Evolutionary conservation across 2,888 invertebrate species (phyloP), one percentile per base, ranked within the genome.

Genomic region (Polylopha cassiicola): DNA sequence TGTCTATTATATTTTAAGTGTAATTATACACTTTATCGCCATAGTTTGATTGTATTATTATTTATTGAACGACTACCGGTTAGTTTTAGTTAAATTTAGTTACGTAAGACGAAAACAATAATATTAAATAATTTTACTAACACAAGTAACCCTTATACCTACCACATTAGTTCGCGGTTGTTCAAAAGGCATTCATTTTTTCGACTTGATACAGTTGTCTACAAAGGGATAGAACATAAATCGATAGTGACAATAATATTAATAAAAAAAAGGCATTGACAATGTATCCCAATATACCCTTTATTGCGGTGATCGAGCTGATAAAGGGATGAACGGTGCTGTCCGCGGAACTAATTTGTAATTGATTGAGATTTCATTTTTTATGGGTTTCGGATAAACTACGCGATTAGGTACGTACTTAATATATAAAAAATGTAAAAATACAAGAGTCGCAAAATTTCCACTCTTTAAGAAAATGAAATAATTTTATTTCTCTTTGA

Each of bases 311-410:
- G 77, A 82, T 84, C 81, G 77, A 74, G 63, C 64, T 70, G 77
- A 82, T 84, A 82, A 84, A 82, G 76, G 81, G 78, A 80, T 81
- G 81, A 81, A 76, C 69, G 63, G 63, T 64, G 69, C 78, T 84
- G 82, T 82, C 82, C 81, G 74, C 81, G 75, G 60, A 74, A 71
- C 85, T 80, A 85, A 85, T 85, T 82, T 76, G 80, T 82, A 82
- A 85, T 80, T 84, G 68, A 85, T 85, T 80, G 81, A 85, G 82
- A 75, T 78, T 81, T 80, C 67, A 73, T 65, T 78, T 81, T 78
- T 77, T 72, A 50, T 46, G 32, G 37, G 44, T 47, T 54, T 65
- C 53, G 58, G 54, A 53, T 53, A 54, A 56, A 60, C 53, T 53
- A 46, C 13, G 11, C 9, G 14, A 22, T 22, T 7, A 15, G n/a